Evolutionary conservation across 2,113 vertebrate species (phyloP).

Genomic region (Dicrurus megarhynchus): DNA sequence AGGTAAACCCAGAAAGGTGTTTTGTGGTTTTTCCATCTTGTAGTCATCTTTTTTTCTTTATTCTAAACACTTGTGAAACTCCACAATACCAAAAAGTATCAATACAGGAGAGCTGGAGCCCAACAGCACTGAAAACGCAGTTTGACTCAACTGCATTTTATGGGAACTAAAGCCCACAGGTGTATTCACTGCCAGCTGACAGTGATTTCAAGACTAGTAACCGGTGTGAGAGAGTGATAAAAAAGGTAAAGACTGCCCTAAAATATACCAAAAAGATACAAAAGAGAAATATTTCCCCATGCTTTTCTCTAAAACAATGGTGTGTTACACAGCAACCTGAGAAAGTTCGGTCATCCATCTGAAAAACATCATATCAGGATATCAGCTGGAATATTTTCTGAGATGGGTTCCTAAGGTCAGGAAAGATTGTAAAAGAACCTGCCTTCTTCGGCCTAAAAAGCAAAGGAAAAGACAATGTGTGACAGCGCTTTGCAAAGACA

Average conservation of each 20-base stretch:
- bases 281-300: not conserved
- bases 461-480: not conserved
- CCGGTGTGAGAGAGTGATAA: not conserved
- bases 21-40: not conserved
- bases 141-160: not conserved
- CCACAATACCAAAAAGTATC: not conserved
- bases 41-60: not conserved
- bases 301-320: not conserved
- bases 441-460: not conserved
- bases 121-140: not conserved
- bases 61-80: not conserved
- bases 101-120: rapidly evolving
- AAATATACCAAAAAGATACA: not conserved
- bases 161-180: not conserved
- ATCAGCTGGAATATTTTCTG: not conserved
- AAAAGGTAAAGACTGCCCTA: not conserved
- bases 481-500: not conserved
- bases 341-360: not conserved
- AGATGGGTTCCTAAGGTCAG: not conserved
- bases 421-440: not conserved
- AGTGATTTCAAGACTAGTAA: not conserved
- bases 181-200: not conserved
- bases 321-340: not conserved
- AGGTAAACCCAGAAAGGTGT: not conserved
- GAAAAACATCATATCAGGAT: not conserved